Evolutionary conservation across 1,140 invertebrate species (phyloP), one percentile per base, ranked within the genome.

Genomic region (Papilio polytes): DNA sequence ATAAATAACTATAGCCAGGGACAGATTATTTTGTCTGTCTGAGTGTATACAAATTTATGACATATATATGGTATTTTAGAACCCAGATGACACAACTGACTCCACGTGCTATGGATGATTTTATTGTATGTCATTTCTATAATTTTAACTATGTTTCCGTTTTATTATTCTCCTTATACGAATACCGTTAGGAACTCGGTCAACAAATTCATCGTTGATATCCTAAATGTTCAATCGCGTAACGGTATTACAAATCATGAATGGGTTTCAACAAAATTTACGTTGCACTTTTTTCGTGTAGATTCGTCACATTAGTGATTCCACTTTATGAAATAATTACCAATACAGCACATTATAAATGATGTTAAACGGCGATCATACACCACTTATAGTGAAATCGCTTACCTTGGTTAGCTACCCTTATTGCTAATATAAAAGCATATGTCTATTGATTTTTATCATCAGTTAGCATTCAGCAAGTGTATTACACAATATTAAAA

Each of bases 391-490:
- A 85, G 82, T 80, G 85, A 82, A 83, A 81, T 83, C 82, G 73
- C 63, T 84, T 81, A 83, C 82, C 78, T 80, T 83, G 73, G 77
- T 82, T 73, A 74, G 51, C 36, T 84, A 78, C 80, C 77, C 78
- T 81, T 83, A 84, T 82, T 84, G 44, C 82, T 74, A 56, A 82
- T 79, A 86, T 86, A 86, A 83, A 86, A 83, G 81, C 76, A 66
- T 66, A 66, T 44, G 36, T n/a, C 9, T 66, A 22, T 66, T 46
- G 31, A 48, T 66, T 44, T 63, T 78, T 59, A 59, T 78, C 59
- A 78, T 80, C 79, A 83, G 82, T 83, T 72, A 80, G 36, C 46
- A 51, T 56, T 76, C 46, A 72, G 53, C 36, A 56, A 80, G 56
- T 79, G 18, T 70, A 15, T 22, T 26, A 56, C 20, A 76, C 20